phyloP scores from a whole-genome alignment of 2,113 vertebrate genomes.

The Oryzias woworae region DNA sequence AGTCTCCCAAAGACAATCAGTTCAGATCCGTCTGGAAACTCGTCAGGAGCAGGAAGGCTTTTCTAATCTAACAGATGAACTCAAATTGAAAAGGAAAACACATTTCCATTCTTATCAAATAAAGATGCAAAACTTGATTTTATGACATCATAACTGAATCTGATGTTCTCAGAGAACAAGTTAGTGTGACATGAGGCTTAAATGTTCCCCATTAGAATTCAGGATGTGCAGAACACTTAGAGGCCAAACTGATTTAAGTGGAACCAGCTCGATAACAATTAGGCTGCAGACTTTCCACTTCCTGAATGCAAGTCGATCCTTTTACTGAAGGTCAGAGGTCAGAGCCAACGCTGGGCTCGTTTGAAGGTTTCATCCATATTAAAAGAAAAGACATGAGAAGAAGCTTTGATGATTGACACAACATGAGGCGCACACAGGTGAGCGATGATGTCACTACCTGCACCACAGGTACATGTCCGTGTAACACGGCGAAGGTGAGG shows the following conservation, averaged over 20 bases:
- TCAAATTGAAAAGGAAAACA: too few species aligned
- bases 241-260: conserved; percentile 42
- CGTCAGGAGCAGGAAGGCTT: neutral
- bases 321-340: conserved; percentile 30
- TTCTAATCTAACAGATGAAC: neutral
- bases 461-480: conserved; percentile 98
- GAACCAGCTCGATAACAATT: conserved; percentile 61
- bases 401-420: conserved; percentile 49
- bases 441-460: conserved; percentile 84
- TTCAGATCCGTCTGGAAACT: too few species aligned
- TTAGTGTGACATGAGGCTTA: neutral
- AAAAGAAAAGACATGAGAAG: conserved; percentile 23
- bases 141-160: neutral
- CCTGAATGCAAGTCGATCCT: conserved; percentile 39
- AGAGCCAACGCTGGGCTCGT: neutral
- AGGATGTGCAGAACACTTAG: conserved; percentile 44
- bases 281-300: conserved; percentile 40
- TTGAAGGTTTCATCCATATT: neutral
- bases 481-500: conserved; percentile 98
- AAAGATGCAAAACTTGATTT: conserved; percentile 1
- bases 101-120: conserved; percentile 4
- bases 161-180: conserved; percentile 1
- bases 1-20: too few species aligned
- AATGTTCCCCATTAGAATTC: conserved; percentile 35
- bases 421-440: conserved; percentile 57